Evolutionary conservation across 2,113 vertebrate species (phyloP).

Genomic region (Amblyopsis rosae): DNA sequence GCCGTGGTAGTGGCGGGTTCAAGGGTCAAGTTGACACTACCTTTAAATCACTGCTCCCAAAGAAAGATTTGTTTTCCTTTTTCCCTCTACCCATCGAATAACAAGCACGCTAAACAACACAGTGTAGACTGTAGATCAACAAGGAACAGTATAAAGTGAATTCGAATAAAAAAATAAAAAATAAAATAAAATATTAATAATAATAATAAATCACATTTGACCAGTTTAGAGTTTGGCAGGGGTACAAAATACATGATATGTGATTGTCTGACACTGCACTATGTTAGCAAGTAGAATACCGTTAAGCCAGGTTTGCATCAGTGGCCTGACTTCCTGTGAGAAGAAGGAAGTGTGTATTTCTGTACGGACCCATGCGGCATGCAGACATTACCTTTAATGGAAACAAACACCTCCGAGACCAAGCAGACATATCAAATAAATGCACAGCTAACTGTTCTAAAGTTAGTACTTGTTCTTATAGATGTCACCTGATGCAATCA

Average conservation of each 20-base stretch:
- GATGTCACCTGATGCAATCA: no score
- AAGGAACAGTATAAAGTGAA: constrained; percentile 27
- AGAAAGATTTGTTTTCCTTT: constrained; percentile 52
- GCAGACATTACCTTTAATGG: constrained; percentile 46
- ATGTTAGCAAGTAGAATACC: constrained; percentile 23
- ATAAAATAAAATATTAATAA: no score
- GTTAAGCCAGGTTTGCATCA: neutral
- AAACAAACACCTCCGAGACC: constrained; percentile 27
- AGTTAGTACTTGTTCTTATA: no score
- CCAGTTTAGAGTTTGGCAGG: constrained; percentile 9
- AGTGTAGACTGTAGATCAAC: neutral
- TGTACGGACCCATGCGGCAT: constrained; percentile 53
- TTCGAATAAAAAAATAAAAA: constrained; percentile 37
- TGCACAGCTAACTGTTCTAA: neutral
- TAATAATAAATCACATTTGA: constrained; percentile 21
- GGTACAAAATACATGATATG: constrained; percentile 20
- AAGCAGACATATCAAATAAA: constrained; percentile 1
- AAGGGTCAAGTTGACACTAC: neutral
- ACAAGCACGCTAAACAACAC: constrained; percentile 38
- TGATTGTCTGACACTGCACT: constrained; percentile 59
- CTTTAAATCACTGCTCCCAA: constrained; percentile 27
- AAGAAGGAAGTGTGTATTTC: constrained; percentile 12
- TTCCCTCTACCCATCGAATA: constrained; percentile 32
- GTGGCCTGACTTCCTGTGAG: constrained; percentile 8
- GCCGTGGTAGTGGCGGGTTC: neutral